Base-by-base conservation (phyloP, 2,113 vertebrate genomes). In the Notothenia coriiceps region DNA sequence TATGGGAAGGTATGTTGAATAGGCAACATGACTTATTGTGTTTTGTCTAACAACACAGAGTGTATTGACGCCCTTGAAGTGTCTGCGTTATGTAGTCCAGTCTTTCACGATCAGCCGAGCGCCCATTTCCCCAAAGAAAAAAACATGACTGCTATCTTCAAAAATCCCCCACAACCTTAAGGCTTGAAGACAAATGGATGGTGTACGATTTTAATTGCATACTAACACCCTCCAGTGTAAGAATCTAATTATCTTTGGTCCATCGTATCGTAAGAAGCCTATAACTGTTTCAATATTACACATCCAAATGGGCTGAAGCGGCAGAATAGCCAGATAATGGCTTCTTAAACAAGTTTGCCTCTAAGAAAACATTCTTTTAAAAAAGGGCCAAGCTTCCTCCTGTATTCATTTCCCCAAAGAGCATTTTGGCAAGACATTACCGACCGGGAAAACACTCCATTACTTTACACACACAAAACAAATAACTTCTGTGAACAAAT, bases 231-330 rank as follows among this genome's bases (percentile, higher is more conserved):
- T 94, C 90, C 91, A 93, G 94, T 93, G 92, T 90, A 92, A 90
- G 90, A 94, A 94, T 95, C 92, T 95, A 94, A 95, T 95, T 95
- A 95, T 95, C 94, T 94, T 80, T 91, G 92, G 93, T 93, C 93
- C 91, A 93, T 95, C 92, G 93, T 95, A 95, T 94, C 87, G 88
- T 85, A 40, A 90, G 90, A 91, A 90, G 93, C 82, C 88, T 92
- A 94, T 94, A 95, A 95, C 94, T 94, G 94, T 95, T 94, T 95
- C 92, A 93, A 92, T 92, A 93, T 92, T 91, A 92, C 86, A 93
- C 91, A 93, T 91, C 91, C 88, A 89, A 93, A 93, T 89, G 91
- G 93, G 93, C 94, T 95, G 92, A 94, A 94, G 86, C 68, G 83
- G 94, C 94, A 95, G 90, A 94, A 94, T 87, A 88, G 89, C 88